Evolutionary conservation across 2,797 vertebrate genomes (phyloP).

Genomic region (Amniataba percoides): DNA sequence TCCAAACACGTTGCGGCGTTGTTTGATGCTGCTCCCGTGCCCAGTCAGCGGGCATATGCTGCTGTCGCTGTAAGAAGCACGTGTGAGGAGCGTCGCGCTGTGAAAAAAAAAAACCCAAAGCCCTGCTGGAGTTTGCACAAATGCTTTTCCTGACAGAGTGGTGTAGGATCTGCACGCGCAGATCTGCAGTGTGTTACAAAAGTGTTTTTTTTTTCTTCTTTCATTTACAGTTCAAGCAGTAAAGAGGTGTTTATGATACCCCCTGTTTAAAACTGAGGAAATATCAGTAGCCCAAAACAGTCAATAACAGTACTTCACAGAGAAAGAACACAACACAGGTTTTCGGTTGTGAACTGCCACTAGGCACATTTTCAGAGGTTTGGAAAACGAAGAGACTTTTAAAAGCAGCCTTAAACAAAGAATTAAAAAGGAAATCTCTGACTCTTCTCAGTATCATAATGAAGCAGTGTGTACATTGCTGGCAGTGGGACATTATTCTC

Average conservation of each 20-base stretch:
- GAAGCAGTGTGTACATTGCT: constrained; percentile 43
- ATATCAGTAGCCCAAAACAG: constrained; percentile 52
- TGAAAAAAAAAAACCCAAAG: constrained; percentile 7
- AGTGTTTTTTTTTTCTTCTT: constrained; percentile 32
- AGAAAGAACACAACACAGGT: constrained; percentile 45
- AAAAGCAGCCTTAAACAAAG: constrained; percentile 55
- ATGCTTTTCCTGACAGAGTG: background rate
- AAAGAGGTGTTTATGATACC: constrained; percentile 27
- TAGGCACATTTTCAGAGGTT: constrained; percentile 71
- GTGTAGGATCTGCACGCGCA: background rate
- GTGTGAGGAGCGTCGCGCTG: background rate
- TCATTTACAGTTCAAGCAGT: constrained; percentile 45
- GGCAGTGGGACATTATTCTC: constrained; percentile 71
- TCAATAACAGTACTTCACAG: constrained; percentile 66
- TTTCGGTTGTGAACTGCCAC: constrained; percentile 61
- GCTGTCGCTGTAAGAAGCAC: constrained; percentile 26
- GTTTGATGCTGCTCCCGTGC: constrained; percentile 14
- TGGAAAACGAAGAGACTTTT: constrained; percentile 44
- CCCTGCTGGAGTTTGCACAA: background rate
- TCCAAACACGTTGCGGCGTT: constrained; percentile 51
- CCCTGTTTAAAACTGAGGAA: constrained; percentile 51
- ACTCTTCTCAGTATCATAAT: constrained; percentile 24
- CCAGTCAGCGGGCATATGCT: constrained; percentile 55
- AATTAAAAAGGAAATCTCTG: constrained; percentile 14
- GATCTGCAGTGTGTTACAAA: constrained; percentile 42